These are phyloP conservation scores for Cydia splendana DNA, from an alignment of 1,140 invertebrate genomes.

Conservation along the genomic window DNA sequence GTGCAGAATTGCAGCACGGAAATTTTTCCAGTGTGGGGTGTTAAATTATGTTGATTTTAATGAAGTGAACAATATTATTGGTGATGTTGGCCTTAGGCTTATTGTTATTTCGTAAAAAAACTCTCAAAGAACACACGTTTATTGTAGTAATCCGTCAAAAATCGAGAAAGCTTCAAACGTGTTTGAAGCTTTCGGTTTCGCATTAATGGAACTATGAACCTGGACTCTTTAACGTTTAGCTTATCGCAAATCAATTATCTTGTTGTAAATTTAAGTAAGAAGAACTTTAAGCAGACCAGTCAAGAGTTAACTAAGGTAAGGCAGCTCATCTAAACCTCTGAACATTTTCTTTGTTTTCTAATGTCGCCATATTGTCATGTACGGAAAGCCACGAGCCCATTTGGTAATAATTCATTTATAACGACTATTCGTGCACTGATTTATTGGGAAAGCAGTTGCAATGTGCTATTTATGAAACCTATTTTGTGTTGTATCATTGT, in stretches of 20 bases:
- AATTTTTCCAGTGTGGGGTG: constrained; percentile 52
- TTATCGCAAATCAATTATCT: constrained; percentile 98
- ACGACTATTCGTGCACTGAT: constrained; percentile 38
- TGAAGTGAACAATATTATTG: constrained; percentile 70
- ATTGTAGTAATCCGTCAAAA: constrained; percentile 69
- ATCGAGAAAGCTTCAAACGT: constrained; percentile 88
- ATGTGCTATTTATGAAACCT: constrained; percentile 9
- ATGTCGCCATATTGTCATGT: constrained; percentile 75
- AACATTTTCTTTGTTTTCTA: constrained; percentile 67
- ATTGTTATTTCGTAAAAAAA: constrained; percentile 70
- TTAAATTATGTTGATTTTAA: constrained; percentile 68
- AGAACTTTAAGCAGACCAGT: constrained; percentile 94
- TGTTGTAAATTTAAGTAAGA: constrained; percentile 96
- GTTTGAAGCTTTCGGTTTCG: constrained; percentile 84
- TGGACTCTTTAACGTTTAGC: constrained; percentile 98
- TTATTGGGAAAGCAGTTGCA: constrained; percentile 18
- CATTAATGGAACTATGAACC: constrained; percentile 98
- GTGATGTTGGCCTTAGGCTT: constrained; percentile 76
- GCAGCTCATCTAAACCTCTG: constrained; percentile 40
- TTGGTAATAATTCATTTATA: constrained; percentile 46
- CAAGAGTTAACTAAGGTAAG: constrained; percentile 84
- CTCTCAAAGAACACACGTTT: constrained; percentile 68
- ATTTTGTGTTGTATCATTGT: constrained; percentile 24
- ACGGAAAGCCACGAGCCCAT: constrained; percentile 54
- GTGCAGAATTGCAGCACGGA: constrained; percentile 47